These are phyloP conservation scores for Zaprionus capensis DNA, from an alignment of 1,140 invertebrate species.

Conservation along the genomic window DNA sequence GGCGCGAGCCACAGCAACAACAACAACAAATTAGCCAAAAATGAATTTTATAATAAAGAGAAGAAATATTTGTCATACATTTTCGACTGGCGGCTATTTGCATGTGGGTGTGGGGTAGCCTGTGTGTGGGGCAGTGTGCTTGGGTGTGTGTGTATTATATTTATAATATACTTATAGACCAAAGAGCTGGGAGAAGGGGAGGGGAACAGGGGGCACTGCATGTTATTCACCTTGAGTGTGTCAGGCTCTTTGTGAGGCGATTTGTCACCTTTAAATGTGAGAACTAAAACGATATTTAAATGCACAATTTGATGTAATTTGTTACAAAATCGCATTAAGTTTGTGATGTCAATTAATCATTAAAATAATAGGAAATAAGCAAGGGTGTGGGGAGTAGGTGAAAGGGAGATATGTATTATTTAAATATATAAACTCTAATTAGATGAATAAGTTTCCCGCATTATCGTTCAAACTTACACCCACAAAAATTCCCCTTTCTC, in stretches of 20 bases:
- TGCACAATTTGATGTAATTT: neutral
- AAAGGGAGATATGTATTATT: neutral
- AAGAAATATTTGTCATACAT: slow-evolving; percentile 34
- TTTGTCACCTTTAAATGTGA: neutral
- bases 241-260: slow-evolving; percentile 15
- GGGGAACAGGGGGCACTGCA: neutral
- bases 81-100: neutral
- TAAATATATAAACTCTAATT: neutral
- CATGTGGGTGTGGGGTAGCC: slow-evolving; percentile 20
- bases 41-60: slow-evolving; percentile 37
- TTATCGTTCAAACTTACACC: neutral
- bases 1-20: slow-evolving; percentile 14
- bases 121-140: neutral
- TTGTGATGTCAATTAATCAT: neutral
- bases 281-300: neutral
- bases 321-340: neutral
- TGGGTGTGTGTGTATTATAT: slow-evolving; percentile 2
- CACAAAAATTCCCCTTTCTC: neutral
- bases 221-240: slow-evolving; percentile 59
- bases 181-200: neutral
- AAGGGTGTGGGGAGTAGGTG: neutral
- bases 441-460: neutral
- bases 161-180: neutral
- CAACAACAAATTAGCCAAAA: slow-evolving; percentile 44
- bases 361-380: neutral